These are phyloP conservation scores for Protaetia brevitarsis DNA, from an alignment of 1,140 invertebrate species.

Conservation along the genomic window DNA sequence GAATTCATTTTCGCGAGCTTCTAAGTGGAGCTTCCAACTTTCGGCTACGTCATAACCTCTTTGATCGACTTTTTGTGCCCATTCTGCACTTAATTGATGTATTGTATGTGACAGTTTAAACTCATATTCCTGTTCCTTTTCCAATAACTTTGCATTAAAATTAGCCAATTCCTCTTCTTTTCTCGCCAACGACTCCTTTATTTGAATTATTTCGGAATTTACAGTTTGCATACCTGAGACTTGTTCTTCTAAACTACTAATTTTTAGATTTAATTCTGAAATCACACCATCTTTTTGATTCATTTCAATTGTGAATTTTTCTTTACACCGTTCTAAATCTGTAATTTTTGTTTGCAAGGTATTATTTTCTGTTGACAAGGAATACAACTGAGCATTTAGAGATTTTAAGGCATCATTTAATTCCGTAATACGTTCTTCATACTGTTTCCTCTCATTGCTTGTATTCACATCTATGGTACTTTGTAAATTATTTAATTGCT, in stretches of 20 bases:
- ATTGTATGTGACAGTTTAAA: slow-evolving; percentile 46
- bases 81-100: slow-evolving; percentile 42
- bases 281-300: background rate
- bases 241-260: background rate
- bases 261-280: background rate
- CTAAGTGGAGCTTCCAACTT: slow-evolving; percentile 63
- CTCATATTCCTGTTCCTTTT: slow-evolving; percentile 40
- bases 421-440: background rate
- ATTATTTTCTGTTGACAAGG: slow-evolving; percentile 14
- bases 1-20: slow-evolving; percentile 58
- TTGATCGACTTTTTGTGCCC: slow-evolving; percentile 57
- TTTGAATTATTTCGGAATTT: background rate
- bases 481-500: background rate
- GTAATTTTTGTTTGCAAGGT: slow-evolving; percentile 30
- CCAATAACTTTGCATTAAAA: slow-evolving; percentile 32
- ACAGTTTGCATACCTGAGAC: background rate
- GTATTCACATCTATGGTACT: background rate
- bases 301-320: background rate
- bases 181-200: background rate
- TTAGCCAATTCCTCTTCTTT: slow-evolving; percentile 23
- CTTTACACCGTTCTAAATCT: slow-evolving; percentile 35
- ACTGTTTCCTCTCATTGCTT: background rate
- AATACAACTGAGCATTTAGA: background rate
- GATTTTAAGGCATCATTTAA: background rate
- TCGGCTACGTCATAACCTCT: slow-evolving; percentile 61